Conservation (phyloP, 2,113 vertebrate species). For the Forbesichthys agassizii region DNA sequence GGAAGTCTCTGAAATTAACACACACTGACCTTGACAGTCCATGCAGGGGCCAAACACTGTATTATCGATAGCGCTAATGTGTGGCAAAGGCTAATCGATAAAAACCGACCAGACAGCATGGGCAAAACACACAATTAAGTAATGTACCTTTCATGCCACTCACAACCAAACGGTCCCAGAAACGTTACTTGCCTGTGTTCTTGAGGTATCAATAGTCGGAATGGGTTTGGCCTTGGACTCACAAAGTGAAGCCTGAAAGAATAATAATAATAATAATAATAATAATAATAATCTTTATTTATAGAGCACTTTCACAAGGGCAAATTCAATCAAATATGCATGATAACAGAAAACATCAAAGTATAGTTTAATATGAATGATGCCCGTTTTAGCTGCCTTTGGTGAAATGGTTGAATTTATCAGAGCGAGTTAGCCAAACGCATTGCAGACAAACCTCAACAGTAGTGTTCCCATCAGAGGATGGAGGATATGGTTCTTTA, state of each 20-base stretch:
- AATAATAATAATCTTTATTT: neutral
- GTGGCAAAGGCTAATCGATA: too few relatives aligned
- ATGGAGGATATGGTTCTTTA: conserved; percentile 76
- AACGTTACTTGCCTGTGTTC: conserved; percentile 84
- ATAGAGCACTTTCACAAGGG: too few relatives aligned
- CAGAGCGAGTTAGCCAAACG: neutral
- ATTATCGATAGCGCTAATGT: neutral
- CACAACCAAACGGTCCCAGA: neutral
- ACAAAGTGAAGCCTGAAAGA: conserved; percentile 65
- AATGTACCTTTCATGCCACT: neutral
- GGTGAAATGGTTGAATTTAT: neutral
- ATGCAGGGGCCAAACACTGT: neutral
- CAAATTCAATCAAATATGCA: too few relatives aligned
- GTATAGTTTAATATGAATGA: neutral
- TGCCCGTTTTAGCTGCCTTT: neutral
- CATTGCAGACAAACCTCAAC: neutral
- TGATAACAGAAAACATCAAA: too few relatives aligned
- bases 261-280: neutral
- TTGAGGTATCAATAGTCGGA: conserved; percentile 85
- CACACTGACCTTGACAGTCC: neutral
- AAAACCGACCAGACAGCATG: too few relatives aligned
- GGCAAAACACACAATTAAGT: too few relatives aligned
- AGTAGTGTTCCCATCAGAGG: conserved; percentile 63
- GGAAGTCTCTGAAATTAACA: conserved; percentile 83
- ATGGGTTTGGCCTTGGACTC: conserved; percentile 82